These are phyloP conservation scores for Zosterops japonicus DNA, from an alignment of 2,113 vertebrate species.

Conservation along the genomic window DNA sequence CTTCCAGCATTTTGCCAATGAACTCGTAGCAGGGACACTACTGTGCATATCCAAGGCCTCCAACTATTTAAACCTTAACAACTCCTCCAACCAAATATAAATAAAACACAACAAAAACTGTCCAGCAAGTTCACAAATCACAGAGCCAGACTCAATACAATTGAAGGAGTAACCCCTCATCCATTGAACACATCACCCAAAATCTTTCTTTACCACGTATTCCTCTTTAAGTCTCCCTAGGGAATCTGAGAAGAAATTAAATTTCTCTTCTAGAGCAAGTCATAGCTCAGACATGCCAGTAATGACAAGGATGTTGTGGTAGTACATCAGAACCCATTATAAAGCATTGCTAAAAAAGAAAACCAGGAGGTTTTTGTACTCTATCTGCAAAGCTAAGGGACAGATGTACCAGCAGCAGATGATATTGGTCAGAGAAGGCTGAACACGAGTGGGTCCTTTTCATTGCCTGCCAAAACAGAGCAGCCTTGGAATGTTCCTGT, in stretches of 20 bases:
- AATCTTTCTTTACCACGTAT: not conserved
- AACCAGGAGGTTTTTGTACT: not conserved
- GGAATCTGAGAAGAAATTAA: not conserved
- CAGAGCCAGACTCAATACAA: not conserved
- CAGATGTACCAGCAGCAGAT: not conserved
- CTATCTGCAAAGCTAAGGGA: not conserved
- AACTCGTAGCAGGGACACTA: not conserved
- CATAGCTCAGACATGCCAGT: not conserved
- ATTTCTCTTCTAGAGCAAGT: not conserved
- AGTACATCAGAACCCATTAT: accelerated
- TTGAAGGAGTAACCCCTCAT: not conserved
- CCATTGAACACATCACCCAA: not conserved
- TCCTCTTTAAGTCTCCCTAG: not conserved
- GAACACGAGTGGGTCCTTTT: not conserved
- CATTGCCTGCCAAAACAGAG: constrained; percentile 37
- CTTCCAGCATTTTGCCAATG: not conserved
- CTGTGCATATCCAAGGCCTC: not conserved
- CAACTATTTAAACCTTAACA: not conserved
- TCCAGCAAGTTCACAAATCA: not conserved
- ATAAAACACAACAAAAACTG: not conserved
- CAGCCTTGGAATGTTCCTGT: not conserved
- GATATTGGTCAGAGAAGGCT: not conserved
- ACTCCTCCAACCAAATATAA: not conserved
- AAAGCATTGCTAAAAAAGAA: not conserved
- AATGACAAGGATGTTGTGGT: not conserved